Evolutionary conservation across 2,113 vertebrate genomes (phyloP).

Genomic region (Antennarius striatus): DNA sequence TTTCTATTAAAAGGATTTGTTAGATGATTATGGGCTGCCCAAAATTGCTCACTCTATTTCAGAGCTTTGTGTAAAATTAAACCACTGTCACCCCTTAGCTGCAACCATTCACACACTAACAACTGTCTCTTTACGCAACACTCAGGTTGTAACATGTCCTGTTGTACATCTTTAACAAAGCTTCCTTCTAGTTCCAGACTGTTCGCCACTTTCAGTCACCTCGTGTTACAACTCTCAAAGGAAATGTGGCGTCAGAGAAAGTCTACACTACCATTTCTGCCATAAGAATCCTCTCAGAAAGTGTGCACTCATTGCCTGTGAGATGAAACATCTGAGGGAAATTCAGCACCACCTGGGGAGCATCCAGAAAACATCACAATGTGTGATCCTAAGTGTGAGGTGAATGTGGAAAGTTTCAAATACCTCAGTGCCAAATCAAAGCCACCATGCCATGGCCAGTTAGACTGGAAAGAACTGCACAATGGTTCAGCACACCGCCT

Average conservation of each 20-base stretch:
- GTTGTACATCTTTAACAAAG: too few relatives aligned
- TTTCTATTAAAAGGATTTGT: constrained; percentile 35
- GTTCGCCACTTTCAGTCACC: too few relatives aligned
- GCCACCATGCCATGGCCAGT: constrained; percentile 40
- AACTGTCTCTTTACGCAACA: too few relatives aligned
- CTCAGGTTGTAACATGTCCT: too few relatives aligned
- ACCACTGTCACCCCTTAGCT: constrained; percentile 4
- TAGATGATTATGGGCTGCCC: constrained; percentile 39
- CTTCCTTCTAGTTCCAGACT: too few relatives aligned
- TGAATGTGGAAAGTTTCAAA: constrained; percentile 42
- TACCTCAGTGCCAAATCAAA: constrained; percentile 37
- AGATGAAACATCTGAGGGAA: constrained; percentile 69
- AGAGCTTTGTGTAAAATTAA: constrained; percentile 5
- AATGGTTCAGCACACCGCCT: constrained; percentile 59
- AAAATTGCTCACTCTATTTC: neutral
- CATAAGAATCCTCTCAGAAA: constrained; percentile 70
- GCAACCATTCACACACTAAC: constrained; percentile 11
- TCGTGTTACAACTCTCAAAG: neutral
- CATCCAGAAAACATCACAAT: constrained; percentile 13
- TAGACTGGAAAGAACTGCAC: constrained; percentile 60
- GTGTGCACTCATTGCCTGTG: constrained; percentile 55
- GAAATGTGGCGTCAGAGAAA: neutral
- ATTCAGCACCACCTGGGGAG: constrained; percentile 61
- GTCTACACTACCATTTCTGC: constrained; percentile 69
- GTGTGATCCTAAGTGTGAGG: neutral